These are phyloP conservation scores for Popillia japonica DNA, from an alignment of 1,140 invertebrate genomes.

Conservation along the genomic window DNA sequence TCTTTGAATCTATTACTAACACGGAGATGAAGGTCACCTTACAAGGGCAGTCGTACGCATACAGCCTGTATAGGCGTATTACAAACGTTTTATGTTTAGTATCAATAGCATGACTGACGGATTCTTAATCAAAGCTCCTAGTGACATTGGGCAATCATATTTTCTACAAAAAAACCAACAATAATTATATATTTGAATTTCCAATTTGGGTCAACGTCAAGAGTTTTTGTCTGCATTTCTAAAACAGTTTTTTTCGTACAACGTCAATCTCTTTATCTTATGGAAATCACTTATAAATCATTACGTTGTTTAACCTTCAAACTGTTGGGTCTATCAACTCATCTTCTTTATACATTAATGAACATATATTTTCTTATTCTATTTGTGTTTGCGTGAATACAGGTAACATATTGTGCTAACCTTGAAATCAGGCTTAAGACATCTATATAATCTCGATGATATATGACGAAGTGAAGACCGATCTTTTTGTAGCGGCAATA, in stretches of 20 bases:
- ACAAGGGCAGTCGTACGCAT: background rate
- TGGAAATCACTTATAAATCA: background rate
- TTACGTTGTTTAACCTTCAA: slow-evolving; percentile 9
- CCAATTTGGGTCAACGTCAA: slow-evolving; percentile 13
- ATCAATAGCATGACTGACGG: background rate
- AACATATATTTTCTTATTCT: background rate
- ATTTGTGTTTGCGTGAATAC: background rate
- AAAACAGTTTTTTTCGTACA: background rate
- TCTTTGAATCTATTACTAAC: background rate
- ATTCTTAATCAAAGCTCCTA: background rate
- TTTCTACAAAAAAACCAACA: background rate
- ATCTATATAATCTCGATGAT: background rate
- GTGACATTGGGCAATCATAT: background rate
- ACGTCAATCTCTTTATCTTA: slow-evolving; percentile 5
- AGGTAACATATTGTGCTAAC: slow-evolving; percentile 6
- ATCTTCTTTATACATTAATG: background rate
- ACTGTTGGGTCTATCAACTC: background rate
- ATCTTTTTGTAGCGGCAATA: background rate
- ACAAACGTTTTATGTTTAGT: background rate
- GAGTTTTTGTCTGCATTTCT: background rate
- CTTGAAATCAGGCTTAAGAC: background rate
- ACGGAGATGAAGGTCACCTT: background rate
- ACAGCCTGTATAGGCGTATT: background rate
- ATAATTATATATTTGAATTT: slow-evolving; percentile 3
- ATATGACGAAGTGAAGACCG: background rate